A percentile compares a stretch with the other conserved stretches of the same genome.
Evolutionary conservation across 1,140 invertebrate species (phyloP).

Genomic region (Drosophila malerkotliana): DNA sequence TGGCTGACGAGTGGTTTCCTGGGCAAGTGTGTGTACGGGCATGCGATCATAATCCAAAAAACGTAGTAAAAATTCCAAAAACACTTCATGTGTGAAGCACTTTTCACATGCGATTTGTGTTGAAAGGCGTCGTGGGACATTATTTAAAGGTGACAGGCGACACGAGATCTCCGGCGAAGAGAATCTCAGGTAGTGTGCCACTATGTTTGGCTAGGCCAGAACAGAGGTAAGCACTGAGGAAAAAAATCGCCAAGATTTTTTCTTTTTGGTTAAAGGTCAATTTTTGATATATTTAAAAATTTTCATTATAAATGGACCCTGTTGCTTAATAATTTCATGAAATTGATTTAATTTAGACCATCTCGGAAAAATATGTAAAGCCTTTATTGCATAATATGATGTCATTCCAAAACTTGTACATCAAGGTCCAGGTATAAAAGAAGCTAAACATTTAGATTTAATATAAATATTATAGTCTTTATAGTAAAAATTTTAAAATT

Average conservation of each 20-base stretch:
- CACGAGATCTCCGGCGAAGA: conserved; percentile 66
- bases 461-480: no score
- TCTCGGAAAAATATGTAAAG: no score
- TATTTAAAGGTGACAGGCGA: conserved; percentile 80
- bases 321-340: no score
- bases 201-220: conserved; percentile 28
- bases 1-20: conserved; percentile 33
- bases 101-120: conserved; percentile 83
- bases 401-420: no score
- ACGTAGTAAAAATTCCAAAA: conserved; percentile 63
- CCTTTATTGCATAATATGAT: no score
- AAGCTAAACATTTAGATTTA: no score
- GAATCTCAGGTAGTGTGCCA: conserved; percentile 53
- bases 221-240: background rate
- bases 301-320: no score
- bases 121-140: conserved; percentile 80
- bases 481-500: background rate
- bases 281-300: no score
- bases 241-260: background rate
- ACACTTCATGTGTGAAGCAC: conserved; percentile 76
- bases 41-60: conserved; percentile 69
- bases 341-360: no score
- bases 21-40: conserved; percentile 17
- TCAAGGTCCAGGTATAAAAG: no score
- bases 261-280: no score